Percentiles rank a stretch among this genome's conserved stretches.
These are phyloP conservation scores for Rhabdophis nuchalis DNA, from an alignment of 2,797 vertebrate species.

Conservation along the genomic window DNA sequence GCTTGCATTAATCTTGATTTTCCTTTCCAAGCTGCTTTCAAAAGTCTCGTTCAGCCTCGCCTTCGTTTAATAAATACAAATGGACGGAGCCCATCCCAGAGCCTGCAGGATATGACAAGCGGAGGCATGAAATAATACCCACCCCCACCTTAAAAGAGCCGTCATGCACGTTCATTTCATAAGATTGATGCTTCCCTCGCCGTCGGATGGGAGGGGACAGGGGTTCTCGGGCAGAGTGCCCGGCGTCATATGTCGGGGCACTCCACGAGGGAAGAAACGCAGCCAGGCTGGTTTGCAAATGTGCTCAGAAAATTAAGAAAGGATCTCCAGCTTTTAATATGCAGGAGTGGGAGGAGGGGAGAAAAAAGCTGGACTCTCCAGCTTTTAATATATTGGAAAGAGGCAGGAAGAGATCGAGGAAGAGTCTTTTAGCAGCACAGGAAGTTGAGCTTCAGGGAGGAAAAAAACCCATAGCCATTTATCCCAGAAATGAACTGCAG, in stretches of 20 bases:
- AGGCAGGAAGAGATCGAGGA: background rate
- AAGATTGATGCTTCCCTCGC: background rate
- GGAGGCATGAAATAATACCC: background rate
- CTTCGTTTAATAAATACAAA: background rate
- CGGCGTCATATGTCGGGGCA: background rate
- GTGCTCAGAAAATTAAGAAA: background rate
- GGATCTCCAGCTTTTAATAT: background rate
- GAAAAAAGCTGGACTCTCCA: background rate
- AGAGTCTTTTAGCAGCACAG: background rate
- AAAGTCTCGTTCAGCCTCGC: background rate
- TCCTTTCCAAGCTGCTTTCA: background rate
- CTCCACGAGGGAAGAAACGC: background rate
- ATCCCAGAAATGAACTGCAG: background rate
- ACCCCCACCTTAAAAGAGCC: background rate
- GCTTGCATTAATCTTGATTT: background rate
- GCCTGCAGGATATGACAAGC: background rate
- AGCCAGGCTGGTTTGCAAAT: background rate
- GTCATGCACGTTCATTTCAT: background rate
- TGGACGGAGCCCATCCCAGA: background rate
- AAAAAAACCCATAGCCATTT: slow-evolving; percentile 29
- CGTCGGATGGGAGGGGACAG: background rate
- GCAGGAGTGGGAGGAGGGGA: background rate
- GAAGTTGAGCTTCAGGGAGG: background rate
- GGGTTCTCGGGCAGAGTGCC: background rate
- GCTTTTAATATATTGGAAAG: background rate